Percentiles rank a stretch among this genome's conserved stretches.
These are phyloP conservation scores for Apodemia zela DNA, from an alignment of 2,888 invertebrate species.

Conservation along the genomic window DNA sequence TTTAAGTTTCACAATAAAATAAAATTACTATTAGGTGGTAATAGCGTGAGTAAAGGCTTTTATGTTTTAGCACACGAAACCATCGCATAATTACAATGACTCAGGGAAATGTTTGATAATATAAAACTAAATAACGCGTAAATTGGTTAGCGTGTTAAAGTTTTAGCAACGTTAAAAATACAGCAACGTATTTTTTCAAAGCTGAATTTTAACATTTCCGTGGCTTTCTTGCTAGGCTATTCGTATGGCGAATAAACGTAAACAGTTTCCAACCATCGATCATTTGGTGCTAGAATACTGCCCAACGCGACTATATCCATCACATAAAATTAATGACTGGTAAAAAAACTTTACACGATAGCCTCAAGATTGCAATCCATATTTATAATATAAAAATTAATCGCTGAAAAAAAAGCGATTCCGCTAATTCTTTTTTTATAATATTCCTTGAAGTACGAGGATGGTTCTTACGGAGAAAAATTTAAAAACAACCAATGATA, in stretches of 20 bases:
- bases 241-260: too few relatives aligned
- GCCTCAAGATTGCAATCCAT: too few relatives aligned
- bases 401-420: too few relatives aligned
- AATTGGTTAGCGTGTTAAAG: constrained; percentile 16
- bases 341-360: too few relatives aligned
- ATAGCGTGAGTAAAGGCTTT: constrained; percentile 11
- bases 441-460: too few relatives aligned
- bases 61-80: constrained; percentile 20
- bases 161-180: background rate
- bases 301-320: background rate
- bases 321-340: too few relatives aligned
- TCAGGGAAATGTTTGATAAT: constrained; percentile 17
- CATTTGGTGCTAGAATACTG: background rate
- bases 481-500: too few relatives aligned
- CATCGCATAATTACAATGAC: constrained; percentile 18
- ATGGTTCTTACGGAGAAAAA: too few relatives aligned
- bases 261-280: background rate
- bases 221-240: too few relatives aligned
- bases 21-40: constrained; percentile 9
- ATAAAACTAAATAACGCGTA: constrained; percentile 8
- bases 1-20: constrained; percentile 3
- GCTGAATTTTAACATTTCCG: background rate
- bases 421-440: too few relatives aligned
- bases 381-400: too few relatives aligned
- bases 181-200: background rate